These are phyloP conservation scores for Cygnus atratus DNA, from an alignment of 2,113 vertebrate genomes.

Conservation along the genomic window DNA sequence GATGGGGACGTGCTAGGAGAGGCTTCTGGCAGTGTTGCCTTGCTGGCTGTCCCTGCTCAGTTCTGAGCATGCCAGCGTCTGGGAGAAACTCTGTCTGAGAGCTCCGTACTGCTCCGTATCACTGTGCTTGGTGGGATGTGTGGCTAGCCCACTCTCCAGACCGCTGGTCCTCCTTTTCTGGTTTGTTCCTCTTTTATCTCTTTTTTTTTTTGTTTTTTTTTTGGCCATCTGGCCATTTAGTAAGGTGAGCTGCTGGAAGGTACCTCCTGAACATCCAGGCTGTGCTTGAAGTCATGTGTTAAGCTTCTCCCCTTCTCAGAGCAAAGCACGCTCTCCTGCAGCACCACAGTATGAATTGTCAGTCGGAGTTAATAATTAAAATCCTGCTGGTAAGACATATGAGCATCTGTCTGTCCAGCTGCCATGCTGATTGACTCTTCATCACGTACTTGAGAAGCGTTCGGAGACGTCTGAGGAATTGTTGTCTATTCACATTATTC, in stretches of 20 bases:
- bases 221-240: background rate
- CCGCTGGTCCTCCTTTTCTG: background rate
- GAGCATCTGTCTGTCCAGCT: constrained; percentile 62
- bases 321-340: background rate
- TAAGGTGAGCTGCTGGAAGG: background rate
- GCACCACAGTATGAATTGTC: background rate
- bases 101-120: background rate
- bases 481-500: background rate
- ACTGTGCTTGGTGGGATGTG: background rate
- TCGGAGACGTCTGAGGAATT: background rate
- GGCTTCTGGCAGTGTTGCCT: background rate
- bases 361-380: constrained; percentile 53
- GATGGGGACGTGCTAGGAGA: background rate
- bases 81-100: background rate
- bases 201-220: background rate
- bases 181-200: background rate
- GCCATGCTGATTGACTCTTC: background rate
- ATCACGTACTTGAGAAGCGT: background rate
- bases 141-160: background rate
- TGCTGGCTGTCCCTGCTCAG: background rate
- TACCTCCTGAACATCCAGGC: background rate
- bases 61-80: background rate
- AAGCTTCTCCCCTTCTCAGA: background rate
- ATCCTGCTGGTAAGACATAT: constrained; percentile 22
- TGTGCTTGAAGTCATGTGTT: background rate